These are phyloP conservation scores for Procavia capensis DNA, from an alignment of 2,113 vertebrate species.

Conservation along the genomic window DNA sequence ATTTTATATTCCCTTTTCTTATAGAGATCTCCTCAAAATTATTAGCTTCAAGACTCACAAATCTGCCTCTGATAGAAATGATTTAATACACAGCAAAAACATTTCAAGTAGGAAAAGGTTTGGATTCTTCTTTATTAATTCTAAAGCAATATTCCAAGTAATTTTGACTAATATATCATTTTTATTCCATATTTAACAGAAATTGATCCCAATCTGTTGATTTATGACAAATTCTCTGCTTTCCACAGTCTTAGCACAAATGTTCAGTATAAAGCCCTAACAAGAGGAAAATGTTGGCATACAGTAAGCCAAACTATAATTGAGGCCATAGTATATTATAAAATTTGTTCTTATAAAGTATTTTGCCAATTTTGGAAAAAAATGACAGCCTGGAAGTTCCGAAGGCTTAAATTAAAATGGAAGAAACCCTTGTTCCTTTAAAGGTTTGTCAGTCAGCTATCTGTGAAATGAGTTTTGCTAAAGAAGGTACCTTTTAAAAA, in stretches of 20 bases:
- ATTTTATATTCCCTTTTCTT: constrained; percentile 9
- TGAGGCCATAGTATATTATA: constrained; percentile 41
- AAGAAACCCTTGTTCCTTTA: constrained; percentile 50
- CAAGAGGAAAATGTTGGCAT: background rate
- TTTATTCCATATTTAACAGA: constrained; percentile 35
- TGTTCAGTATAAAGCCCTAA: background rate
- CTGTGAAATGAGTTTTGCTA: constrained; percentile 59
- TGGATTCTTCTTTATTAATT: background rate
- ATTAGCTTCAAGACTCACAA: background rate
- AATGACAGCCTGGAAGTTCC: background rate
- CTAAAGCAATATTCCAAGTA: background rate
- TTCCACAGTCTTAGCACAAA: constrained; percentile 13
- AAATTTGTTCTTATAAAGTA: constrained; percentile 55
- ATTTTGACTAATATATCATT: constrained; percentile 22
- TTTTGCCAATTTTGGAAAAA: constrained; percentile 49
- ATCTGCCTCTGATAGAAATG: background rate
- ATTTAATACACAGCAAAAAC: constrained; percentile 5
- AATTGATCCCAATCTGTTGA: background rate
- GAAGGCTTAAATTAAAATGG: constrained; percentile 54
- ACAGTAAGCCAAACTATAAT: constrained; percentile 38
- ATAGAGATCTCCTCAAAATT: background rate
- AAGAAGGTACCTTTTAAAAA: constrained; percentile 27
- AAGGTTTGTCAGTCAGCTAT: constrained; percentile 33
- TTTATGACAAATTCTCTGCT: background rate
- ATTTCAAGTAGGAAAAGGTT: background rate